phyloP scores from a whole-genome alignment of 2,888 invertebrate genomes.

The Cerceris rybyensis region DNA sequence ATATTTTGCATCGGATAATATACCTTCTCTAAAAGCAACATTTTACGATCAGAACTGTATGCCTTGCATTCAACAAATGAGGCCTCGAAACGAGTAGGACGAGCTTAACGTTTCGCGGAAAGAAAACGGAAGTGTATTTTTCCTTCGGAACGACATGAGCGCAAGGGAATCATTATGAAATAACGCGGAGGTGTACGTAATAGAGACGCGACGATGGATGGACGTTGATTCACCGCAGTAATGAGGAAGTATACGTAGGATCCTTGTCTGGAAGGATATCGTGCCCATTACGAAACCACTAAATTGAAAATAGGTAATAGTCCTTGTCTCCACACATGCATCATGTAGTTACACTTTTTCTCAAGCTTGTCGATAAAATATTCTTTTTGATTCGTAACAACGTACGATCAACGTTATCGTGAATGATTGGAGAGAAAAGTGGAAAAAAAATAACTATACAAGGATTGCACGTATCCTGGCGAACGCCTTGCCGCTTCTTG shows the following conservation, averaged over 20 bases:
- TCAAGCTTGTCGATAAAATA: conserved; percentile 12
- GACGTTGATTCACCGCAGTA: conserved; percentile 66
- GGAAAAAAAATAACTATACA: no score
- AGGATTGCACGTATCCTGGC: no score
- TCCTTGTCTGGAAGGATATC: conserved; percentile 61
- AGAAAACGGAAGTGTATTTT: conserved; percentile 1
- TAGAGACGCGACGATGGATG: conserved; percentile 42
- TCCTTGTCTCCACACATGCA: conserved; percentile 40
- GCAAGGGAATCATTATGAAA: conserved; percentile 35
- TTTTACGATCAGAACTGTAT: no score
- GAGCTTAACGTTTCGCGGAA: background rate
- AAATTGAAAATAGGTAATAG: conserved; percentile 64
- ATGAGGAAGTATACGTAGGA: conserved; percentile 61
- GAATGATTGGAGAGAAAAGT: background rate
- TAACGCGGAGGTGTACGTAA: conserved; percentile 40
- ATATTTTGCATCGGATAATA: no score
- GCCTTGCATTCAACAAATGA: background rate
- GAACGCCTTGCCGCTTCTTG: no score
- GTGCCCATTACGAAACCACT: conserved; percentile 65
- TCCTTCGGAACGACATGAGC: conserved; percentile 1
- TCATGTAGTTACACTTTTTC: conserved; percentile 12
- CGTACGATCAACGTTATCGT: background rate
- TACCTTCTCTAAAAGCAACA: no score
- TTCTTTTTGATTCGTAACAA: background rate
- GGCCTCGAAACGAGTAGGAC: background rate